A percentile compares a stretch with the other conserved stretches of the same genome.
Conservation (phyloP, 2,113 vertebrate species). For the Chiloscyllium plagiosum region DNA sequence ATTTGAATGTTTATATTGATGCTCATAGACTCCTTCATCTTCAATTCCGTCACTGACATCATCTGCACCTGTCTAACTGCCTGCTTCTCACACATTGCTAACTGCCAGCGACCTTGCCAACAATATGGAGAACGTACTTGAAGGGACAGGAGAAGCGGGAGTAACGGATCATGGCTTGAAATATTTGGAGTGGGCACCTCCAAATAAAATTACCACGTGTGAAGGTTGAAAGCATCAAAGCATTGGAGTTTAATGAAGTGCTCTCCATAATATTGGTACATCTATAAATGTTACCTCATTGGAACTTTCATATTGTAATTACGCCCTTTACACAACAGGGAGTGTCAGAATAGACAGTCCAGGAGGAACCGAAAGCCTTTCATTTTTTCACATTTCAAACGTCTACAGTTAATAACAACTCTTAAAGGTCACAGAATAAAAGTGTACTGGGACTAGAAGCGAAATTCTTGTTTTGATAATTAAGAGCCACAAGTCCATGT, state of each 20-base stretch:
- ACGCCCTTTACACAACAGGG: not conserved
- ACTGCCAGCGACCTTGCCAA: not conserved
- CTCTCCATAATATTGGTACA: too few relatives aligned
- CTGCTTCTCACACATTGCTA: not conserved
- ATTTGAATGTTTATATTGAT: not conserved
- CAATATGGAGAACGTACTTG: not conserved
- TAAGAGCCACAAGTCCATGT: not conserved
- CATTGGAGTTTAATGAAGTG: not conserved
- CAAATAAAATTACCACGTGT: not conserved
- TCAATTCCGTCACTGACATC: not conserved
- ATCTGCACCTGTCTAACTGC: not conserved
- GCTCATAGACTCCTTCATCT: not conserved
- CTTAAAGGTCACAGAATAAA: conserved; percentile 12
- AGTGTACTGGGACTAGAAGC: not conserved
- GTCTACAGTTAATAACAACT: not conserved
- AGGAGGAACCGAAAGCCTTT: not conserved
- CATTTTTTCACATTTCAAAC: conserved; percentile 23
- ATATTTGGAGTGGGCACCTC: not conserved
- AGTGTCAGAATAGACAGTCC: not conserved
- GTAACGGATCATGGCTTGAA: too few relatives aligned
- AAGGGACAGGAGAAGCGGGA: not conserved
- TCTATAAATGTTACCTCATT: not conserved
- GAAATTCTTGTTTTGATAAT: not conserved
- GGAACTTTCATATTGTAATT: not conserved
- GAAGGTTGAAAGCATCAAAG: conserved; percentile 7